Percentiles rank a stretch among this genome's conserved stretches.
phyloP scores from a whole-genome alignment of 1,140 invertebrate species.

The Trinorchestia longiramus region DNA sequence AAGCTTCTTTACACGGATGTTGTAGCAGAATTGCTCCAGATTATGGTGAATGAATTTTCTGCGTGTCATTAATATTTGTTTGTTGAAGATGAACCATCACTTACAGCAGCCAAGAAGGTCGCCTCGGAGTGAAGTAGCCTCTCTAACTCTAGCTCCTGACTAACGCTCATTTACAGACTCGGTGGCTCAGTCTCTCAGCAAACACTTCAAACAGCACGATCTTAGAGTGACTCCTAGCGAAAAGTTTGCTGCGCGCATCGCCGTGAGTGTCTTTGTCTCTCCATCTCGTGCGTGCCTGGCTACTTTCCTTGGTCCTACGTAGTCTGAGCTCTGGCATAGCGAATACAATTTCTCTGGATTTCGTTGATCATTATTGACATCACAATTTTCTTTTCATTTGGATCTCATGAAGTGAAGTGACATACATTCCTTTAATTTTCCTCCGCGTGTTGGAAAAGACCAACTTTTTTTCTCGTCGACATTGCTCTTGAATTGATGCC shows the following conservation, averaged over 20 bases:
- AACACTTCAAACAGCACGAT: slow-evolving; percentile 65
- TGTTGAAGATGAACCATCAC: neutral
- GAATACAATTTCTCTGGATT: neutral
- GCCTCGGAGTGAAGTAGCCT: neutral
- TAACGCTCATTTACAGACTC: slow-evolving; percentile 64
- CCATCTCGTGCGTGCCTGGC: neutral
- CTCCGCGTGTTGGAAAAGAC: neutral
- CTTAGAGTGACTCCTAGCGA: slow-evolving; percentile 64
- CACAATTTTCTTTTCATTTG: neutral
- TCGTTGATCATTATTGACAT: neutral
- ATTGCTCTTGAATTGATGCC: neutral
- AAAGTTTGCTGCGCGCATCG: slow-evolving; percentile 65
- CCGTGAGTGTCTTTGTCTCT: slow-evolving; percentile 60
- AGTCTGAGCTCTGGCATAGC: neutral
- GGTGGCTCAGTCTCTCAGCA: slow-evolving; percentile 66
- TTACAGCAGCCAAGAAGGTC: neutral
- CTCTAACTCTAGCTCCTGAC: slow-evolving; percentile 10
- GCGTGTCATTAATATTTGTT: neutral
- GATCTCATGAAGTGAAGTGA: neutral
- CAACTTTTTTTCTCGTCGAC: neutral
- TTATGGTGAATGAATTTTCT: neutral
- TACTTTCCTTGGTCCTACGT: neutral
- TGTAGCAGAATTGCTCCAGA: neutral
- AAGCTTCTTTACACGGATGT: neutral
- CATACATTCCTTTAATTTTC: neutral